phyloP scores from a whole-genome alignment of 23 tunicate species.

The Halocynthia roretzi region DNA sequence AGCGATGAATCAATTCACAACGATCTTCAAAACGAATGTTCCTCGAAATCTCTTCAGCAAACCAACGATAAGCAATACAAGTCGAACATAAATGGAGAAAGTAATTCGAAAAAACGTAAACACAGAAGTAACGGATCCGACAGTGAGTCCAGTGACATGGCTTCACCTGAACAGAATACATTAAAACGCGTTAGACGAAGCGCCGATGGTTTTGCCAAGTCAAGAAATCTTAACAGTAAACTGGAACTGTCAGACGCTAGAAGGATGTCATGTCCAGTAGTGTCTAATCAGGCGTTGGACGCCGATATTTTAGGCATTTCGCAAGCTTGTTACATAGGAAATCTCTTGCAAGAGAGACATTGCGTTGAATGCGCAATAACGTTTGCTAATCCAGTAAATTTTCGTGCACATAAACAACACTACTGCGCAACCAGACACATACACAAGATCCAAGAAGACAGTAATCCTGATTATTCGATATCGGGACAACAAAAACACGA shows the following conservation, averaged over 20 bases:
- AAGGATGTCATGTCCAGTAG: conserved; percentile 18
- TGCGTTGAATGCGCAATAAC: conserved; percentile 13
- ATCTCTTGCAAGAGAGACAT: background rate
- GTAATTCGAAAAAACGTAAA: background rate
- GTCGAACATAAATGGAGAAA: background rate
- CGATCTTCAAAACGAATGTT: no score
- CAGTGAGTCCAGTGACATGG: no score
- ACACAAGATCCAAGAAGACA: conserved; percentile 2
- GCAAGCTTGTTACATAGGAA: background rate
- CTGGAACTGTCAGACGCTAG: background rate
- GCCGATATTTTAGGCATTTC: background rate
- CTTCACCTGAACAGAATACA: no score
- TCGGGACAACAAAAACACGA: background rate
- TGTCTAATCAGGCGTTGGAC: background rate
- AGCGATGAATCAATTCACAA: no score
- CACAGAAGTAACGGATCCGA: background rate
- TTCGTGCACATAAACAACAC: conserved; percentile 19
- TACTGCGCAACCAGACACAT: conserved; percentile 19
- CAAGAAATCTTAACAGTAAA: no score
- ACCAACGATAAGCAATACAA: background rate
- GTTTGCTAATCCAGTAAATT: conserved; percentile 3
- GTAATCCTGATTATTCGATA: background rate
- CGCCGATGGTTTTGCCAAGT: no score
- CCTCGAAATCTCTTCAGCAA: no score
- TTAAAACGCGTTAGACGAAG: no score